Base-by-base conservation (phyloP, 2,888 invertebrate genomes). In the Isotomurus palustris region DNA sequence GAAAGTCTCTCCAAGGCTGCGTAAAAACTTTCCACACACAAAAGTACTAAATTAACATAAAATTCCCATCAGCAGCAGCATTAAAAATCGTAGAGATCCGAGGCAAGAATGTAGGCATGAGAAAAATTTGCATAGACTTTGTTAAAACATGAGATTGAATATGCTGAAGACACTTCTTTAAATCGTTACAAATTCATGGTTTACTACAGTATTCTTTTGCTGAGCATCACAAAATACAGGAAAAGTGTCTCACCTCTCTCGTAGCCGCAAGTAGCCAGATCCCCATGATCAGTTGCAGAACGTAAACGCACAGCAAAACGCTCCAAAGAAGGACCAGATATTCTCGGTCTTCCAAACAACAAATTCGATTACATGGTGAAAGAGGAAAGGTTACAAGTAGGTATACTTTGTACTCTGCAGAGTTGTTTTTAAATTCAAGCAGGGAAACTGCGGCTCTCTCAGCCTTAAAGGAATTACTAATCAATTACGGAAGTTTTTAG, bases 211-310 rank as follows among this genome's bases (percentile, higher is more conserved):
- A 29, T n/a, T n/a, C n/a, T n/a, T n/a, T n/a, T n/a, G n/a, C n/a
- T n/a, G n/a, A n/a, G n/a, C n/a, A n/a, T n/a, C n/a, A n/a, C n/a
- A n/a, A 32, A 40, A 40, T n/a, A 8, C 19, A 17, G 10, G 12
- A n/a, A 19, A 14, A 44, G 44, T 22, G 4, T 24, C 8, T 63
- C 57, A 63, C 66, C 59, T 66, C 66, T 61, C 66, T 51, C 45
- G 66, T 66, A 48, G 61, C 63, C 40, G 66, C 63, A 10, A 66
- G 49, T 38, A 66, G 58, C 66, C 66, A 66, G 47, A 66, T 59
- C 21, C 61, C 66, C 66, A 66, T 66, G 25, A 66, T 60, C 27
- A 66, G 48, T 50, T 66, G 66, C 28, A 63, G 55, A 43, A 63
- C 63, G 58, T 66, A 66, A 28, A 66, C 66, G 28, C 62, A 60